Evolutionary conservation across 2,888 invertebrate genomes (phyloP), one percentile per base, ranked within the genome.

Genomic region (Gortyna flavago): DNA sequence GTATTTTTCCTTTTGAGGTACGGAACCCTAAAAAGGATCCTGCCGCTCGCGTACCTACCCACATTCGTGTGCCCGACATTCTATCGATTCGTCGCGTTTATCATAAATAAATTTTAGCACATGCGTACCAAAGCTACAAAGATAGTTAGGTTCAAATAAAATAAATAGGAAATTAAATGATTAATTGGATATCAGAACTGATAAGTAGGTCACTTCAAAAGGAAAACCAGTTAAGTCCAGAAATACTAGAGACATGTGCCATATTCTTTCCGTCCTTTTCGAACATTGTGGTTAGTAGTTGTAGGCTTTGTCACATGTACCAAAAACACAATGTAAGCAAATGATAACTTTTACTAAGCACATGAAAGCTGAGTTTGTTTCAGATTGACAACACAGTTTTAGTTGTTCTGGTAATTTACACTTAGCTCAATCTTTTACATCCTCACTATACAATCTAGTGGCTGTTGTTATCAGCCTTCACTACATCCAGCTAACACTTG

Each of bases 201-300:
- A 70, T 80, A 77, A 61, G 51, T 80, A 72, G 51, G 35, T 18
- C 72, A 80, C 51, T 61, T 80, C 0, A 35, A 80, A 69, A 18
- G 18, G 7, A 41, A 68, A 79, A 80, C 38, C 5, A 48, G 35
- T 78, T 76, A 68, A 38, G 29, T 38, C 67, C 51, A 51, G 44
- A 41, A 54, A 35, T 54, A 48, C 44, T 51, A n/a, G 11, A 21
- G 11, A 11, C 21, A 51, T 32, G 29, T 77, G n/a, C 41, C n/a
- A 62, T 38, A 51, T 41, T 51, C 21, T 32, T 13, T 51, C 6
- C 18, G 32, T 35, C 16, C 9, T 54, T 57, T 57, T 44, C 35
- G 18, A 35, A 54, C 66, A 25, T 44, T 35, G 18, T 18, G 35
- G 29, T 65, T 35, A 7, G n/a, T 38, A 54, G n/a, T 35, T 62